phyloP scores from a whole-genome alignment of 2,113 vertebrate species.

The Herpailurus yagouaroundi region DNA sequence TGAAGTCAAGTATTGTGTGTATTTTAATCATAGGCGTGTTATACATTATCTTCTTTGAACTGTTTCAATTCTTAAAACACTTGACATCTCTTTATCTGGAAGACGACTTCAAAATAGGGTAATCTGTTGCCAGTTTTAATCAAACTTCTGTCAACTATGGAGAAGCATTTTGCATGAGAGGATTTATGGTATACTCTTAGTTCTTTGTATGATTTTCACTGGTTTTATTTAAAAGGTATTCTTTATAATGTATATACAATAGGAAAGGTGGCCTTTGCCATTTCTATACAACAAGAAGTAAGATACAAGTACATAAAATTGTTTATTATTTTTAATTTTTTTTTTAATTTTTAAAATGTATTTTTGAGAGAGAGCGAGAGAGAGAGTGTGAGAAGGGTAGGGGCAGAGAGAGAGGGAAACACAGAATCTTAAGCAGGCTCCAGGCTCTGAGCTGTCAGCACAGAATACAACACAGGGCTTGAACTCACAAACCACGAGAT shows the following conservation, averaged over 20 bases:
- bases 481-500: too few species aligned
- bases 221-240: neutral
- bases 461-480: too few species aligned
- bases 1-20: neutral
- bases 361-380: too few species aligned
- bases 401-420: too few species aligned
- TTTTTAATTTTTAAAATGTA: too few species aligned
- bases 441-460: too few species aligned
- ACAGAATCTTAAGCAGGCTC: too few species aligned
- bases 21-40: neutral
- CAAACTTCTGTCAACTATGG: neutral
- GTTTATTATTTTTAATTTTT: too few species aligned
- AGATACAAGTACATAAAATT: neutral
- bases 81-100: neutral
- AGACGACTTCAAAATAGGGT: neutral
- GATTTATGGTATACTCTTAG: neutral
- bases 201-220: neutral
- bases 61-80: neutral
- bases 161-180: neutral
- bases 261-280: neutral
- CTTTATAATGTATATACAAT: neutral
- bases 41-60: neutral
- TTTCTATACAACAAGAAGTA: neutral
- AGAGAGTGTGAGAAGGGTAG: too few species aligned
- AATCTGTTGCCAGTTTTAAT: neutral